Conservation (phyloP, 2,888 invertebrate species). For the Bembecia ichneumoniformis region DNA sequence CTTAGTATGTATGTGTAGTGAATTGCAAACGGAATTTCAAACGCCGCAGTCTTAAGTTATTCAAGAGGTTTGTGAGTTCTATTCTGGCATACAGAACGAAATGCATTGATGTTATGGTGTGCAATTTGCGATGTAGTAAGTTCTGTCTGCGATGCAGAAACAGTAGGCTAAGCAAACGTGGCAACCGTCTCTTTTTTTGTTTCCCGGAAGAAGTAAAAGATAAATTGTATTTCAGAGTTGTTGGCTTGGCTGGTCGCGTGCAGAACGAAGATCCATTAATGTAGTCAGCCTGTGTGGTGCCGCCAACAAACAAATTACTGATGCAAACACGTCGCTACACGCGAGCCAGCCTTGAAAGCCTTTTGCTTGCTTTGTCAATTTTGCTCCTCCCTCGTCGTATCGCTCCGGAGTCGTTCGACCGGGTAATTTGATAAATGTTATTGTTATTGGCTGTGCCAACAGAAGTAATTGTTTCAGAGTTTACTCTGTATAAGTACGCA, state of each 20-base stretch:
- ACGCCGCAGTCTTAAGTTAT: conserved; percentile 7
- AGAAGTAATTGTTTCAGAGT: conserved; percentile 49
- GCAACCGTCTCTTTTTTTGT: conserved; percentile 11
- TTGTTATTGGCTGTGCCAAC: conserved; percentile 59
- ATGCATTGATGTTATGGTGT: background rate
- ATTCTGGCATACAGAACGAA: conserved; percentile 2
- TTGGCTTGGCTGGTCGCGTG: conserved; percentile 45
- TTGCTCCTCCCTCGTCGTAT: conserved; percentile 33
- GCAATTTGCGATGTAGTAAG: conserved; percentile 1
- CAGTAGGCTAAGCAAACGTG: background rate
- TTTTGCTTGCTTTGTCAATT: conserved; percentile 67
- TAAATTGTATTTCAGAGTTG: conserved; percentile 12
- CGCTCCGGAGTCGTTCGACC: conserved; percentile 28
- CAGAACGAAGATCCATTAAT: conserved; percentile 59
- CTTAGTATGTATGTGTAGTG: conserved; percentile 18
- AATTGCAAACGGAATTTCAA: conserved; percentile 4
- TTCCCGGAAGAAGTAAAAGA: conserved; percentile 28
- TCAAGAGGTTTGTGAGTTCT: conserved; percentile 10
- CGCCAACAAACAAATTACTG: conserved; percentile 70
- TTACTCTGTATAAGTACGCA: conserved; percentile 34
- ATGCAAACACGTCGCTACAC: conserved; percentile 70
- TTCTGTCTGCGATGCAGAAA: background rate
- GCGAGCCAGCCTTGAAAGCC: conserved; percentile 61
- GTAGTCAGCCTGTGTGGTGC: conserved; percentile 58
- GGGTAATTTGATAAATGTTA: conserved; percentile 56